Evolutionary conservation across 1,140 invertebrate genomes (phyloP), one percentile per base, ranked within the genome.

Genomic region (Nymphalis io): DNA sequence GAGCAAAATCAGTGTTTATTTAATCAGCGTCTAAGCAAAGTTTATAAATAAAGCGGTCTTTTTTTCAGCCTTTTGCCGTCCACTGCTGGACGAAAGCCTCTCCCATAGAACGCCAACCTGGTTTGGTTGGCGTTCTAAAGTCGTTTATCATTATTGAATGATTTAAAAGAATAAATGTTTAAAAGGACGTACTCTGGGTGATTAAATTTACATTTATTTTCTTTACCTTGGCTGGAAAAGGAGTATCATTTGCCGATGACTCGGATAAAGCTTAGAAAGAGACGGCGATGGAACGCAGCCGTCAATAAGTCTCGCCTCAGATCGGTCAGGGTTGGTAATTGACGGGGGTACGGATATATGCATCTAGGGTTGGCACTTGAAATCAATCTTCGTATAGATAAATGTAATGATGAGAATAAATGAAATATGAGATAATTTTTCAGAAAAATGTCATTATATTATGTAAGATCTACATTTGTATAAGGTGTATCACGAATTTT

Each of bases 321-420:
- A 79, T 87, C 85, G 88, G 88, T 90, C 86, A 88, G 88, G 83
- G 87, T 76, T 84, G 83, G 87, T 90, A 90, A 90, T 90, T 90
- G 88, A 89, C 82, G 82, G 81, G 84, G 88, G 84, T 80, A 82
- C 78, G 73, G 75, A 79, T 73, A 74, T 68, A 76, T 71, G 60
- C 60, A 21, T 21, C n/a, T 72, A 88, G 86, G 86, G 88, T 60
- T 90, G 81, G 0, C 77, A 75, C 71, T 59, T 18, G 11, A 39
- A 27, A 55, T 55, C 13, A 21, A 44, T 70, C 55, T 51, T 20
- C 6, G 5, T 3, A 20, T 10, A 20, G 51, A 51, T 61, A 13
- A 58, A 33, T 27, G 27, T 8, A 33, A 8, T 33, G 5, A 8
- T 4, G 0, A 33, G 6, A 33, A 33, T 1, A n/a, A n/a, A n/a